Evolutionary conservation across 2,888 invertebrate genomes (phyloP), one percentile per base, ranked within the genome.

Genomic region (Endotricha flammealis): DNA sequence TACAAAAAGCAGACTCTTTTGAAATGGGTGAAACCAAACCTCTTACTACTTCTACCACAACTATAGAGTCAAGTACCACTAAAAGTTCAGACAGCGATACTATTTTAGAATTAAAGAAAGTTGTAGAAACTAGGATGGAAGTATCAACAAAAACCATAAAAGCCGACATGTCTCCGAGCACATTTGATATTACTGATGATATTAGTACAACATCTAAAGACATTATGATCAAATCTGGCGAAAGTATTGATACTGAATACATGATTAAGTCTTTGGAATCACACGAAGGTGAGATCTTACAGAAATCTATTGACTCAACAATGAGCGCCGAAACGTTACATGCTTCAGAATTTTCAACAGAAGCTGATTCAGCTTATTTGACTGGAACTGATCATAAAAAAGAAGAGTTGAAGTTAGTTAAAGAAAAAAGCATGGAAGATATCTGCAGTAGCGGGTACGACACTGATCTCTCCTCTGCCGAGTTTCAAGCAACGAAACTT

Each of bases 391-490:
- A 76, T 56, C 81, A 74, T 33, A 79, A 66, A 61, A 77, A 67
- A 59, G 88, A 81, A 51, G 85, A 85, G 65, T 58, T 76, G 8
- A 85, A 78, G 56, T 58, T 86, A 37, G 55, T 77, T 3, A 87
- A 85, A 66, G 87, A 87, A 63, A 87, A 86, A 65, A 87, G 85
- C 48, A 60, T 82, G 32, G 92, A 92, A 83, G 92, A 92, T 61
- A 88, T 92, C 48, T 88, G 89, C 54, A 92, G 91, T 61, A 92
- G 91, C 61, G 91, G 91, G 36, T 88, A 89, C 42, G 91, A 91
- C 59, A 88, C 89, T 43, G 91, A 91, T 69, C 87, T 89, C 50
- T 90, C 91, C 42, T 90, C 90, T 66, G 87, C 89, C 62, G 90
- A 90, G 82, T 88, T 88, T 78, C 88, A 88, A 48, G 82, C 72